These are phyloP conservation scores for Myotis daubentonii DNA, from an alignment of 2,797 vertebrate species.

Conservation along the genomic window DNA sequence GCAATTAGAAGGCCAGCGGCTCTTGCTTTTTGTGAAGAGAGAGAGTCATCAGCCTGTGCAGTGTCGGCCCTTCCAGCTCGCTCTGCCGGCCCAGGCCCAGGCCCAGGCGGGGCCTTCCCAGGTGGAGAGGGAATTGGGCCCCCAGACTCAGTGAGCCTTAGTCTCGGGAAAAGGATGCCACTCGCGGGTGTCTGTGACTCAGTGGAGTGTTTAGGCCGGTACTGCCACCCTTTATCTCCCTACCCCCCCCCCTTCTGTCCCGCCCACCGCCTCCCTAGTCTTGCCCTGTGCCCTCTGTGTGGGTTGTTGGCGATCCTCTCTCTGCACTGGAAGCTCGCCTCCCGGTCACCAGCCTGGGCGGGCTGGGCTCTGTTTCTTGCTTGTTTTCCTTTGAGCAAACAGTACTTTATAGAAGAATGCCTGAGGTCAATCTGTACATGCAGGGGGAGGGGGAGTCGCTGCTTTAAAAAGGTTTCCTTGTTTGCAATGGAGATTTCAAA, in stretches of 20 bases:
- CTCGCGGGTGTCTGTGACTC: constrained; percentile 75
- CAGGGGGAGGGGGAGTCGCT: neutral
- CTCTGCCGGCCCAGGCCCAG: constrained; percentile 71
- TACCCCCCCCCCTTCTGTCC: too few relatives aligned
- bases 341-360: constrained; percentile 63
- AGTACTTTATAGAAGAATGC: constrained; percentile 5
- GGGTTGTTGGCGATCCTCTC: constrained; percentile 61
- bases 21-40: constrained; percentile 79
- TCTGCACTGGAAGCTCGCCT: constrained; percentile 65
- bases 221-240: constrained; percentile 66
- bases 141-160: constrained; percentile 79
- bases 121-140: constrained; percentile 86
- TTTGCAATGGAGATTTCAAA: constrained; percentile 24
- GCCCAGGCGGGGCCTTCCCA: constrained; percentile 71
- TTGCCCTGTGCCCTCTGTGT: constrained; percentile 57
- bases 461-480: neutral
- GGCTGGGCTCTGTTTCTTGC: constrained; percentile 64
- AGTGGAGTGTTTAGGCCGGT: constrained; percentile 76
- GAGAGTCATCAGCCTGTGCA: constrained; percentile 77
- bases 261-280: neutral
- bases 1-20: constrained; percentile 82
- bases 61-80: constrained; percentile 55
- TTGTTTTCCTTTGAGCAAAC: constrained; percentile 34
- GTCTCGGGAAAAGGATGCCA: constrained; percentile 79
- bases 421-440: neutral